phyloP scores from a whole-genome alignment of 2,888 invertebrate species.

The Drosophila paucipuncta region DNA sequence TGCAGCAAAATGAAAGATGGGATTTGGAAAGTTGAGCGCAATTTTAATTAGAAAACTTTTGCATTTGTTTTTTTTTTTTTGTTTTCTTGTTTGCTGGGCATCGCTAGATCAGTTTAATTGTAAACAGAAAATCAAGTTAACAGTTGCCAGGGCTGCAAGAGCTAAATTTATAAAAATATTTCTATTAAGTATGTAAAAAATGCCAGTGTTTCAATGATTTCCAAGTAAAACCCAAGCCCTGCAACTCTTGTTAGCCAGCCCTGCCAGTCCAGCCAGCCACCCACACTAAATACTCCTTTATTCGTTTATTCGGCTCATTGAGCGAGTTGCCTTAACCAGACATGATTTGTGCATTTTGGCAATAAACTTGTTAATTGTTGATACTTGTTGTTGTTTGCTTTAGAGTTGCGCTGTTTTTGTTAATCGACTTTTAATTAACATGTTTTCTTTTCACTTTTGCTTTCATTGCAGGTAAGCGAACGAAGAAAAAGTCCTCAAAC shows the following conservation, averaged over 20 bases:
- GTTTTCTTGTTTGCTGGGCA: conserved; percentile 17
- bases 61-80: conserved; percentile 54
- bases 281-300: neutral
- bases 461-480: conserved; percentile 69
- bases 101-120: conserved; percentile 37
- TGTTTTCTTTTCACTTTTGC: conserved; percentile 58
- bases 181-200: neutral
- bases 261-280: no score
- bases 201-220: neutral
- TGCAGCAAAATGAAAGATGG: conserved; percentile 23
- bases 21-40: conserved; percentile 53
- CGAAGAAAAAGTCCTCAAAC: conserved; percentile 9
- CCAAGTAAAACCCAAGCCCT: conserved; percentile 4
- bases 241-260: neutral
- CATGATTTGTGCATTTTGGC: conserved; percentile 61
- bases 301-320: conserved; percentile 19
- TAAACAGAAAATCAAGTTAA: conserved; percentile 17
- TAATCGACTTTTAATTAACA: conserved; percentile 64
- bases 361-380: conserved; percentile 69
- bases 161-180: neutral
- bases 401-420: neutral
- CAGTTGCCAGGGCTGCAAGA: conserved; percentile 24
- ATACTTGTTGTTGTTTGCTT: conserved; percentile 14
- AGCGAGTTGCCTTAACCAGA: conserved; percentile 41
- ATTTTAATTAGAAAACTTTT: conserved; percentile 77